A percentile compares a stretch with the other conserved stretches of the same genome.
phyloP scores from a whole-genome alignment of 1,140 invertebrate genomes.

The Drosophila nebulosa region DNA sequence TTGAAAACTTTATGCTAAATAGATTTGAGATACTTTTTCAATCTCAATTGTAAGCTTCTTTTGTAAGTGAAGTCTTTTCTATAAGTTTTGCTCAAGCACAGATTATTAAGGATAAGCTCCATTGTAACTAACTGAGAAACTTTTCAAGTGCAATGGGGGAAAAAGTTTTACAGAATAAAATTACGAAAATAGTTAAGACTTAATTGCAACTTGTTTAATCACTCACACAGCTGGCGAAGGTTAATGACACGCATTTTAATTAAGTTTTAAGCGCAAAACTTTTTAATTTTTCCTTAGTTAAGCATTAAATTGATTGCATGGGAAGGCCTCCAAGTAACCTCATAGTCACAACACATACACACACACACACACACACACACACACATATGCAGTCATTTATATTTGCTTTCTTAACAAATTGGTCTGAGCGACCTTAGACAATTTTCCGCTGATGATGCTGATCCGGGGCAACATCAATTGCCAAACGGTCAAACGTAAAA shows the following conservation, averaged over 20 bases:
- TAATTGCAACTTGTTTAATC: conserved; percentile 19
- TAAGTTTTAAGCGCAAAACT: conserved; percentile 3
- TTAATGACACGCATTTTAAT: conserved; percentile 38
- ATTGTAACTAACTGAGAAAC: not conserved
- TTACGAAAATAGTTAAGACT: not conserved
- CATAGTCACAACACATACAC: not conserved
- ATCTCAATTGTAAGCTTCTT: not conserved
- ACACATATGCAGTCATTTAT: conserved; percentile 14
- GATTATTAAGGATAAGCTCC: not conserved
- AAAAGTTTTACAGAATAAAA: not conserved
- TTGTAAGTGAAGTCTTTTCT: not conserved
- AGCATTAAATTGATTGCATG: not conserved
- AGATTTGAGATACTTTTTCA: not conserved
- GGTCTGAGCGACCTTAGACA: conserved; percentile 31
- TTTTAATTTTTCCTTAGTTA: not conserved
- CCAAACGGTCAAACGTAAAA: conserved; percentile 50
- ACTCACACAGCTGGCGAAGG: conserved; percentile 28
- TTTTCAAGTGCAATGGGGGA: not conserved
- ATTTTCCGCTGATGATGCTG: conserved; percentile 9
- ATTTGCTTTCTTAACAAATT: conserved; percentile 22
- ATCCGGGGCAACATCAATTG: conserved; percentile 27
- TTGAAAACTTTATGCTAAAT: not conserved
- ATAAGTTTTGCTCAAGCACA: not conserved
- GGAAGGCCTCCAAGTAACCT: conserved; percentile 2
- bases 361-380: too few relatives aligned